These are phyloP conservation scores for Otis tarda DNA, from an alignment of 2,113 vertebrate species.

Conservation along the genomic window DNA sequence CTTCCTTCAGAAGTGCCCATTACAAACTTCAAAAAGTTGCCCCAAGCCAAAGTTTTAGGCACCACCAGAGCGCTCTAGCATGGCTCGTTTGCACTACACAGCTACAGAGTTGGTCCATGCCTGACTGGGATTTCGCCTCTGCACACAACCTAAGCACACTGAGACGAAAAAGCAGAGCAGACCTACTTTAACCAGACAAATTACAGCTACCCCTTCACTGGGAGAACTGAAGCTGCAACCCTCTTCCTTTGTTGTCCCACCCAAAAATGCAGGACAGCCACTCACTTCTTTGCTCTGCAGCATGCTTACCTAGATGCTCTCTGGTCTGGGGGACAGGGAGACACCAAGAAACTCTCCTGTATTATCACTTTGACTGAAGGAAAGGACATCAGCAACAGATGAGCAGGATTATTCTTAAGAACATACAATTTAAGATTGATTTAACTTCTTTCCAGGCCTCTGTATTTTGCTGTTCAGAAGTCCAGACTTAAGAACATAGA, in stretches of 20 bases:
- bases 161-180: not conserved
- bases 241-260: not conserved
- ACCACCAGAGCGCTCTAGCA: too few relatives aligned
- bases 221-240: not conserved
- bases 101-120: not conserved
- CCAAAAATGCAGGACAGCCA: not conserved
- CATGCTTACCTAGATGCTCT: not conserved
- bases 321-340: not conserved
- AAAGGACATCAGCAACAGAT: not conserved
- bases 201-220: not conserved
- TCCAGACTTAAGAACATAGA: not conserved
- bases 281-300: not conserved
- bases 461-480: not conserved
- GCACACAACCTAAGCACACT: rapidly evolving
- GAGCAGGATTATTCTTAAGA: not conserved
- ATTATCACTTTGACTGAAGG: not conserved
- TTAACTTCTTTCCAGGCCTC: not conserved
- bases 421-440: not conserved
- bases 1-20: not conserved
- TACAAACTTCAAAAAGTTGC: not conserved
- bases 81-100: rapidly evolving
- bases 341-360: not conserved
- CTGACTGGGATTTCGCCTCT: not conserved
- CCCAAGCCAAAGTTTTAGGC: not conserved
- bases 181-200: not conserved